Evolutionary conservation across 2,113 vertebrate species (phyloP).

Genomic region (Procavia capensis): DNA sequence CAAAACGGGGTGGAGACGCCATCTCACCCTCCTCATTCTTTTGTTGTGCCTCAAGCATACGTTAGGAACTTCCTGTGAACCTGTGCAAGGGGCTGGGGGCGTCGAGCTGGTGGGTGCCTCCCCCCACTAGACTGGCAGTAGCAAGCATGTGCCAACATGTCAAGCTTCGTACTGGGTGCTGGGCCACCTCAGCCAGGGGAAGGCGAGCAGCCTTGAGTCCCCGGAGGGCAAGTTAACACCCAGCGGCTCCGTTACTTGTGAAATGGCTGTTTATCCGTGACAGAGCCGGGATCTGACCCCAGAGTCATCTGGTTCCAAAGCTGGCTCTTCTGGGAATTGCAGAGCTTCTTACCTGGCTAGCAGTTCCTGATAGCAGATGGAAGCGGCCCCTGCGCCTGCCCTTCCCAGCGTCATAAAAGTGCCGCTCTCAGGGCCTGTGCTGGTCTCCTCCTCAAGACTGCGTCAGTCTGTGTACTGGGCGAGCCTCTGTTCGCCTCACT

Average conservation of each 20-base stretch:
- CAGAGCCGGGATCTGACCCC: not conserved
- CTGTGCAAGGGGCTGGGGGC: not conserved
- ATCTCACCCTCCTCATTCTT: rapidly evolving
- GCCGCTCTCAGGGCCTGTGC: too few species aligned
- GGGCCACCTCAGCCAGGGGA: rapidly evolving
- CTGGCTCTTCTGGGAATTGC: not conserved
- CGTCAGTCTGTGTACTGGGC: rapidly evolving
- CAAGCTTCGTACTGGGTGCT: not conserved
- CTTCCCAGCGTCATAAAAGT: rapidly evolving
- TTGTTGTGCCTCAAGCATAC: rapidly evolving
- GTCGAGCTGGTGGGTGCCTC: too few species aligned
- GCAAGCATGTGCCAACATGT: too few species aligned
- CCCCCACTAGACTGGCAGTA: too few species aligned
- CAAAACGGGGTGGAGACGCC: too few species aligned
- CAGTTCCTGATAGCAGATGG: not conserved
- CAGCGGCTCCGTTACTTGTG: not conserved
- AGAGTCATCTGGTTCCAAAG: not conserved
- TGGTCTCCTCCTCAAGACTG: not conserved
- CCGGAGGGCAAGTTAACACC: not conserved
- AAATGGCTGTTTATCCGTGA: not conserved
- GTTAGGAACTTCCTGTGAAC: not conserved
- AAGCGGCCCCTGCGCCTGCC: not conserved
- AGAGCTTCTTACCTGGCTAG: not conserved
- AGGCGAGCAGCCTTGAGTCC: rapidly evolving
- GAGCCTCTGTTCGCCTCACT: not conserved